Evolutionary conservation across 1,140 invertebrate species (phyloP), one percentile per base, ranked within the genome.

Genomic region (Thaumetopoea pityocampa): DNA sequence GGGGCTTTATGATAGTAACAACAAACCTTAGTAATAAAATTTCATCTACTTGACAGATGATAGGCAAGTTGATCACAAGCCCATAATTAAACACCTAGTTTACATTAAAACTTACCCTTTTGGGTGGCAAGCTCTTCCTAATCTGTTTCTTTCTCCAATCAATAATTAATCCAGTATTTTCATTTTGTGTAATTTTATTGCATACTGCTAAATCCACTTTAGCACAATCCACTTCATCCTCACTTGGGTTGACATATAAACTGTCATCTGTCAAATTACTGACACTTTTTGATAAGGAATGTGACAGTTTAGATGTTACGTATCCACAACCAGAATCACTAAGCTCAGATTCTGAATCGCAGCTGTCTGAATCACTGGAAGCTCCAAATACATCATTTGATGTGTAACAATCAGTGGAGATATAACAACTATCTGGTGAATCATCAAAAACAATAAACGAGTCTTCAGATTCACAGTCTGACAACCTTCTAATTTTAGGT

Each of bases 371-470:
- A 16, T 68, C 54, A 27, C 23, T 30, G 1, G 62, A 51, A 26
- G 73, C 61, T 27, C 76, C 71, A 19, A 83, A 83, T 0, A 83
- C 68, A 63, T 83, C 77, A 6, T 72, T 62, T 0, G 70, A 67
- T 3, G 64, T 72, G 14, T 78, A 83, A 26, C n/a, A n/a, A 63
- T 83, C 77, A 6, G 71, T 62, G 0, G 70, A 67, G 2, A 62
- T 72, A 12, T 78, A 83, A 26, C 79, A 83, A 19, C 60, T 74
- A 34, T 83, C 72, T 0, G 72, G 70, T 12, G 64, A 64, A 5
- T 79, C 79, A 11, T 83, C 79, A 16, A 83, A 83, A 2, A 83
- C 62, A 6, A 83, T 83, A 34, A 80, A 80, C 0, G 76, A 83
- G 29, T 83, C 79, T 30, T 83, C 79, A 0, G 79, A 83, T 1